These are phyloP conservation scores for Shargacucullia verbasci DNA, from an alignment of 2,888 invertebrate species.

Conservation along the genomic window DNA sequence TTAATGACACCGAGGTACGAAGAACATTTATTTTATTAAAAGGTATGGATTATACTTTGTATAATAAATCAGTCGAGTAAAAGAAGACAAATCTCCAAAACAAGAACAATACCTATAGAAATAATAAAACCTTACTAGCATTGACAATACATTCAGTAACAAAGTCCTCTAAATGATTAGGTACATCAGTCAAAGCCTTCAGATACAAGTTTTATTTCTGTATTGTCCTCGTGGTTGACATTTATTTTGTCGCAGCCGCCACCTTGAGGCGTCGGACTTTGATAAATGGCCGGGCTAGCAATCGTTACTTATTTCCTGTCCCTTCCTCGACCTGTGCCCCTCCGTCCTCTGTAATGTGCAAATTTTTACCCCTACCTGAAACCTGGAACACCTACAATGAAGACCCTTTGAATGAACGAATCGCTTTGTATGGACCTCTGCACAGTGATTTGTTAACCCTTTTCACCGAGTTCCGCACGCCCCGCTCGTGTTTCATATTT, in stretches of 20 bases:
- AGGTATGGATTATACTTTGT: too few species aligned
- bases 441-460: constrained; percentile 53
- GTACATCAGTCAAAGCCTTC: background rate
- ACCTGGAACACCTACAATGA: constrained; percentile 64
- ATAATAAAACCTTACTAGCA: too few species aligned
- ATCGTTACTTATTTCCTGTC: constrained; percentile 85
- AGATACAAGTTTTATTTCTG: constrained; percentile 48
- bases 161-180: constrained; percentile 2
- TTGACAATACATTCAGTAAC: background rate
- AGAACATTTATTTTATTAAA: too few species aligned
- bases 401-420: constrained; percentile 64
- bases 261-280: constrained; percentile 78
- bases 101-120: too few species aligned
- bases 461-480: constrained; percentile 40
- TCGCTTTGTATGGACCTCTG: constrained; percentile 51
- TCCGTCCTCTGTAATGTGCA: constrained; percentile 68
- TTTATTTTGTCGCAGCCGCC: constrained; percentile 72
- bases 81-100: too few species aligned
- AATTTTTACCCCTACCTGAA: constrained; percentile 70
- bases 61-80: too few species aligned
- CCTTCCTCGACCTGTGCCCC: constrained; percentile 70
- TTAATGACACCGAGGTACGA: too few species aligned
- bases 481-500: constrained; percentile 36
- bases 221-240: constrained; percentile 62
- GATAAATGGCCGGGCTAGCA: constrained; percentile 83